These are phyloP conservation scores for Strongylocentrotus purpuratus DNA, from an alignment of 35 echinoderm and acorn worm genomes.

Conservation along the genomic window DNA sequence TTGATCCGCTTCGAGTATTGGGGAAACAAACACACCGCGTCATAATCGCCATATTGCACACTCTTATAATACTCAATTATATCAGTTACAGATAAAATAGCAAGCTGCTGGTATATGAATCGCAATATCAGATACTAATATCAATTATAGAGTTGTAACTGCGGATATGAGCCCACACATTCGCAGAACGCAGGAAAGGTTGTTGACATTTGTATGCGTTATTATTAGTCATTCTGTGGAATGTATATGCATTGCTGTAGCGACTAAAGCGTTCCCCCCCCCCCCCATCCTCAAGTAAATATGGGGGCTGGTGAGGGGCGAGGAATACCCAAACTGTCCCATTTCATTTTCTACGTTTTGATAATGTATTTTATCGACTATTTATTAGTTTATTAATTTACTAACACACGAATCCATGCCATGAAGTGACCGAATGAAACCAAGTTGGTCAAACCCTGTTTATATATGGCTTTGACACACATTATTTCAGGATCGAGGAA, in stretches of 20 bases:
- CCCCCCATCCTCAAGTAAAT: no score
- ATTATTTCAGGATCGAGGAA: no score
- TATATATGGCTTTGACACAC: no score
- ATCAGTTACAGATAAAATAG: neutral
- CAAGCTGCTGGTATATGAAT: neutral
- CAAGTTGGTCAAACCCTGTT: no score
- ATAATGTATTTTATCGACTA: no score
- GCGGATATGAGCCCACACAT: neutral
- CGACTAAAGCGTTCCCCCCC: neutral
- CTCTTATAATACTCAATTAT: neutral
- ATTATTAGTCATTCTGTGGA: neutral
- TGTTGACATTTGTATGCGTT: neutral
- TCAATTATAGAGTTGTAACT: neutral
- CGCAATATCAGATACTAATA: neutral
- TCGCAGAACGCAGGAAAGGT: neutral
- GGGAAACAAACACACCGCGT: neutral
- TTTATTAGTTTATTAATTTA: no score
- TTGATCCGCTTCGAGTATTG: neutral
- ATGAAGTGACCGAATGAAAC: no score
- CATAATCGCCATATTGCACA: neutral
- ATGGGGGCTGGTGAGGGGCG: no score
- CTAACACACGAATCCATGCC: no score
- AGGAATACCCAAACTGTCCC: no score
- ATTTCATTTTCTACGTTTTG: no score
- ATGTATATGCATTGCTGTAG: neutral